Base-by-base conservation (phyloP, 2,113 vertebrate species). In the Pterophyllum scalare region DNA sequence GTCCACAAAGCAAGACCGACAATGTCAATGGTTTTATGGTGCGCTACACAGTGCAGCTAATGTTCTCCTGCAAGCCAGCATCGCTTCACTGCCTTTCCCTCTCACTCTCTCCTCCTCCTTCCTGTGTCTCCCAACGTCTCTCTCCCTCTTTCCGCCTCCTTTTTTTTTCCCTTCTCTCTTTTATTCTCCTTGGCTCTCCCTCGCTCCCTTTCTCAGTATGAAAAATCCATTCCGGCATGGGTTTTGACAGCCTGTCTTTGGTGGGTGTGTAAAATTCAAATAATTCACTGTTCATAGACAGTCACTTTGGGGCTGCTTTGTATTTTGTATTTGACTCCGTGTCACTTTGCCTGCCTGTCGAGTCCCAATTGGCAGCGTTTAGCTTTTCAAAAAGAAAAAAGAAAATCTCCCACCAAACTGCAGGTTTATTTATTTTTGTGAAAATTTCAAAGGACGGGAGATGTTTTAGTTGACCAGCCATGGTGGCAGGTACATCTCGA, bases 161-260 rank as follows among this genome's bases (percentile, higher is more conserved):
- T 59, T 79, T 38, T 54, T 72, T 57, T 72, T 57, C 67, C 57
- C 35, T 26, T 6, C 79, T 58, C n/a, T 67, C 77, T 70, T 74
- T 81, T 62, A 59, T 80, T 75, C 56, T 78, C 35, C 64, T n/a
- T 24, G 20, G 33, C 77, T 43, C 77, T 77, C 77, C 15, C 75
- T 54, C 54, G 12, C 81, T 85, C 83, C 64, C 82, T 60, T 62
- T 65, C 84, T 79, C 72, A 14, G 33, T 89, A 82, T 91, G 88
- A 92, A 81, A 79, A 91, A 93, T 93, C 89, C 90, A 85, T 85
- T 61, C 61, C 75, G 46, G 77, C 84, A 90, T 87, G 82, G 31
- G 60, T 90, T 88, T 80, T 91, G 90, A 91, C 92, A 92, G 89
- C 72, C 76, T 85, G 92, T 92, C 89, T 91, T 84, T 87, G 89